These are phyloP conservation scores for Auanema sp. DNA, from an alignment of 2,888 invertebrate species.

Conservation along the genomic window DNA sequence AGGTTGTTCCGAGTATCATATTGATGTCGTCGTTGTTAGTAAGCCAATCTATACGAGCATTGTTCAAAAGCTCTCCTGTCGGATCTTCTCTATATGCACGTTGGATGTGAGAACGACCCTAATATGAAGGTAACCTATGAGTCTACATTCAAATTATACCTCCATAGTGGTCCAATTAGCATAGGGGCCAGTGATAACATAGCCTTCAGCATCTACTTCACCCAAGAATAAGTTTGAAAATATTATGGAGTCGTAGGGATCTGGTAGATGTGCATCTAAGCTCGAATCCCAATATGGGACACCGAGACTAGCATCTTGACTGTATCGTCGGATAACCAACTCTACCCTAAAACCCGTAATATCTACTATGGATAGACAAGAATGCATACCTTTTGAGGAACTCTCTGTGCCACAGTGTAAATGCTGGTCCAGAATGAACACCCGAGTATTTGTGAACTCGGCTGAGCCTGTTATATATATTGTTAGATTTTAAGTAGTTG, in stretches of 20 bases:
- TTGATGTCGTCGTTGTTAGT: constrained; percentile 32
- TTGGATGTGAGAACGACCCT: constrained; percentile 33
- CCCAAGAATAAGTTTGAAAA: constrained; percentile 64
- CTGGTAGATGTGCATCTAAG: constrained; percentile 62
- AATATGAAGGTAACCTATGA: neutral
- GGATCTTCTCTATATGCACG: constrained; percentile 35
- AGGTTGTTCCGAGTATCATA: constrained; percentile 34
- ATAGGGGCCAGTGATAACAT: constrained; percentile 64
- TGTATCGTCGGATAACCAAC: constrained; percentile 42
- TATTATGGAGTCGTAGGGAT: constrained; percentile 63
- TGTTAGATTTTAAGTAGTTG: constrained; percentile 47
- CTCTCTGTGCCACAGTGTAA: constrained; percentile 58
- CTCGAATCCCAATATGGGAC: constrained; percentile 66
- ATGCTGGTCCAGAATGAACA: constrained; percentile 58
- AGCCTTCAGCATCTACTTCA: constrained; percentile 56
- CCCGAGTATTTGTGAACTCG: constrained; percentile 53
- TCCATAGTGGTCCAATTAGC: constrained; percentile 63
- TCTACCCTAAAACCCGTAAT: constrained; percentile 42
- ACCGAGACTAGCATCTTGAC: constrained; percentile 57
- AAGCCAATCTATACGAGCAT: constrained; percentile 51
- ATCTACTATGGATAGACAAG: neutral
- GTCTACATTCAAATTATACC: constrained; percentile 22
- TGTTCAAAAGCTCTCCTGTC: constrained; percentile 50
- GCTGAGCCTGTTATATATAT: constrained; percentile 45
- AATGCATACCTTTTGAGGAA: constrained; percentile 47